These are phyloP conservation scores for Channa maculata DNA, from an alignment of 2,113 vertebrate species.

Conservation along the genomic window DNA sequence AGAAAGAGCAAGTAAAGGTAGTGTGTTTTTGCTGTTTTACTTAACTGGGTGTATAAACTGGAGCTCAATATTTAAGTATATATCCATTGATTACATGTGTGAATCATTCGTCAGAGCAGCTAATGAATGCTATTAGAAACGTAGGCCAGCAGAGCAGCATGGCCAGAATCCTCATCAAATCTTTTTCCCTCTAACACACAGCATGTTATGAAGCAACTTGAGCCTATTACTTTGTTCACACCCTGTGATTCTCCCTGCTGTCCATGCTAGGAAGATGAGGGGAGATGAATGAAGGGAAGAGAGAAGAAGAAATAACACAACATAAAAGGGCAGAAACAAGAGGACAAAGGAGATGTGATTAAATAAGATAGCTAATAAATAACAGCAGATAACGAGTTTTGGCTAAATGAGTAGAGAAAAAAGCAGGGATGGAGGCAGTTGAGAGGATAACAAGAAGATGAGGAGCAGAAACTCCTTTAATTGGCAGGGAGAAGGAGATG, in stretches of 20 bases:
- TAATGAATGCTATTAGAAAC: slow-evolving; percentile 77
- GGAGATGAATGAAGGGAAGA: slow-evolving; percentile 21
- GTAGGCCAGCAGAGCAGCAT: slow-evolving; percentile 62
- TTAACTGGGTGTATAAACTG: slow-evolving; percentile 5
- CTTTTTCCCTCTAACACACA: slow-evolving; percentile 32
- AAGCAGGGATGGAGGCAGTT: neutral
- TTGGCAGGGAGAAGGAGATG: slow-evolving; percentile 55
- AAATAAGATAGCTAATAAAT: slow-evolving; percentile 44
- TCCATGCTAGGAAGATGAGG: slow-evolving; percentile 28
- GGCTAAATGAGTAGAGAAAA: slow-evolving; percentile 22
- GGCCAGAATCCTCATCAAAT: slow-evolving; percentile 60
- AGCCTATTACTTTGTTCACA: slow-evolving; percentile 73
- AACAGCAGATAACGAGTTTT: slow-evolving; percentile 23
- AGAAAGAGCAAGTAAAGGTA: slow-evolving; percentile 26
- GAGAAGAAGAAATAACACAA: neutral
- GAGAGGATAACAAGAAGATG: slow-evolving; percentile 40
- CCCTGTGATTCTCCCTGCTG: slow-evolving; percentile 49
- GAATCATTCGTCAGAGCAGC: slow-evolving; percentile 78
- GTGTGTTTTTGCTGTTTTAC: neutral
- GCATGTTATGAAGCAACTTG: slow-evolving; percentile 53
- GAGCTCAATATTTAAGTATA: neutral
- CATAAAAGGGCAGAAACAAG: slow-evolving; percentile 26
- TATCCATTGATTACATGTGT: slow-evolving; percentile 8
- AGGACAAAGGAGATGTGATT: slow-evolving; percentile 20
- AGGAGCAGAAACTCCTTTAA: slow-evolving; percentile 64